phyloP scores from a whole-genome alignment of 2,888 invertebrate genomes.

The Julus scanicus region DNA sequence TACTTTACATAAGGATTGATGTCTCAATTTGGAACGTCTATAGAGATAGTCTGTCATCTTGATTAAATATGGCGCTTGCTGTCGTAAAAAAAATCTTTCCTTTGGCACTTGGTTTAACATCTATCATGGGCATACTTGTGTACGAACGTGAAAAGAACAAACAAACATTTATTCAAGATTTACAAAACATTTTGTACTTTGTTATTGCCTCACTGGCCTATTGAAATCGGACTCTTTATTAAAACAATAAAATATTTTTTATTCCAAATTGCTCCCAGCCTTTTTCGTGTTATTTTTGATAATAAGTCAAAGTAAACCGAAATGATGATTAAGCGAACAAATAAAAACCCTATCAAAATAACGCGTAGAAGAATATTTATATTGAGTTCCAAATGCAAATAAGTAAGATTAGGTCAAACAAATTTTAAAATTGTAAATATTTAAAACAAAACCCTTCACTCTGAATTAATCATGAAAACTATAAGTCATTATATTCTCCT shows the following conservation, averaged over 20 bases:
- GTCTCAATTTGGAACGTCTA: not conserved
- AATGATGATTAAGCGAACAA: not conserved
- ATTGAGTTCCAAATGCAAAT: not conserved
- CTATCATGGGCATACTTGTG: not conserved
- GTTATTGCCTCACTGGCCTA: not conserved
- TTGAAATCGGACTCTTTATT: not conserved
- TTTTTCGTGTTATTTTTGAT: not conserved
- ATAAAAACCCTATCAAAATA: not conserved
- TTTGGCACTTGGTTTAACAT: too few species aligned
- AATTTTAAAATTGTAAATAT: not conserved
- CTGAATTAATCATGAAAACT: not conserved
- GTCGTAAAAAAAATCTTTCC: not conserved
- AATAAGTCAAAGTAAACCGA: slow-evolving; percentile 3
- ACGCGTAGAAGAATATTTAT: not conserved
- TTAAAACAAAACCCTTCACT: not conserved
- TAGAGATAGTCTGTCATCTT: not conserved
- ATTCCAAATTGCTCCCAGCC: not conserved
- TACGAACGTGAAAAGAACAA: not conserved
- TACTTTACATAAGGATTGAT: too few species aligned
- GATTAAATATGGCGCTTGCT: not conserved
- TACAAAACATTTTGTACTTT: not conserved
- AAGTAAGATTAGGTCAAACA: slow-evolving; percentile 7
- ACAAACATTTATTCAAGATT: not conserved
- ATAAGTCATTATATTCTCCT: not conserved
- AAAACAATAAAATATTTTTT: not conserved